Percentiles rank a stretch among this genome's conserved stretches.
These are phyloP conservation scores for Medauroidea extradentata DNA, from an alignment of 1,140 invertebrate genomes.

Conservation along the genomic window DNA sequence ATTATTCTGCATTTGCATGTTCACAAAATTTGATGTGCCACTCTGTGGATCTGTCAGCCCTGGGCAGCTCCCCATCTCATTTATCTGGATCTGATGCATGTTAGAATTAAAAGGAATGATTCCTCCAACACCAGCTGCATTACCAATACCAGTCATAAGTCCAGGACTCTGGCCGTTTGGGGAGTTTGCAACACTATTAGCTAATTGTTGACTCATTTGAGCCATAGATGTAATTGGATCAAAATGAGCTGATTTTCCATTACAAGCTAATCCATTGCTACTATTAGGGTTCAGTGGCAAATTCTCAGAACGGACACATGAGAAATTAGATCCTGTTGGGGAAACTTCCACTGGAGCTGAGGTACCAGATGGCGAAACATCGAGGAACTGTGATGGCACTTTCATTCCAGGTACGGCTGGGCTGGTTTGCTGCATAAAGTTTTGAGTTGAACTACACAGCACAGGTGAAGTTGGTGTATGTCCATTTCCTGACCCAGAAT, in stretches of 20 bases:
- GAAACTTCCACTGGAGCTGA: constrained; percentile 20
- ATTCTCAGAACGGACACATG: constrained; percentile 55
- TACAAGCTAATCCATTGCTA: constrained; percentile 54
- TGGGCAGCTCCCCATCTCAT: constrained; percentile 42
- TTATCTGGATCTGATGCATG: constrained; percentile 53
- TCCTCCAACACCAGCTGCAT: constrained; percentile 43
- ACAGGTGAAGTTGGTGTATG: constrained; percentile 10
- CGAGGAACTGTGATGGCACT: constrained; percentile 18
- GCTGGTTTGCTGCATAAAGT: constrained; percentile 8
- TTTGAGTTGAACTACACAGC: constrained; percentile 8
- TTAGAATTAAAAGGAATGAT: constrained; percentile 50
- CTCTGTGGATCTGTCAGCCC: constrained; percentile 6
- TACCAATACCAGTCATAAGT: constrained; percentile 37
- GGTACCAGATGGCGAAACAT: constrained; percentile 20
- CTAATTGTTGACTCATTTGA: constrained; percentile 89
- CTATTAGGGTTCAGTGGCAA: constrained; percentile 78
- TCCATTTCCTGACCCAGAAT: constrained; percentile 6
- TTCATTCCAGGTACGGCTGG: constrained; percentile 9
- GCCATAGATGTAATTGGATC: constrained; percentile 91
- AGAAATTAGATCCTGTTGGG: constrained; percentile 20
- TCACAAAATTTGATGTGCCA: constrained; percentile 5
- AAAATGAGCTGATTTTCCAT: constrained; percentile 62
- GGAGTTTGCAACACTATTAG: constrained; percentile 63
- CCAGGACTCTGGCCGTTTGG: constrained; percentile 42
- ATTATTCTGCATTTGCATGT: constrained; percentile 3